Evolutionary conservation across 37 sponge, comb jelly and placozoan species (phyloP), one percentile per base, ranked within the genome.

Genomic region (Eunapius fragilis): DNA sequence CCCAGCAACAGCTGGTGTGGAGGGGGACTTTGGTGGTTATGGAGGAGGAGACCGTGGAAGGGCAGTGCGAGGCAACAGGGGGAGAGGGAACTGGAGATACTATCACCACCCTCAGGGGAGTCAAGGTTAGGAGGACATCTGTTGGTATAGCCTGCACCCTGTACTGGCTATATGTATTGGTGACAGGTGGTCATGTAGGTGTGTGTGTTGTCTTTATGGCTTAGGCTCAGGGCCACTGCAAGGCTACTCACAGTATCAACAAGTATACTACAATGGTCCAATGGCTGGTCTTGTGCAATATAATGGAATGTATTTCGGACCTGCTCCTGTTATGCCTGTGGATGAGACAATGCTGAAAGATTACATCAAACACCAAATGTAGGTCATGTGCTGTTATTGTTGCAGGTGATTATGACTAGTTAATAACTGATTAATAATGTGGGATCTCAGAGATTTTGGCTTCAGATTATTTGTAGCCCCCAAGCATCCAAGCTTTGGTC

Each of bases 321-420:
- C 85, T 50, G 91, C 91, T 34, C 32, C 49, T 17, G 68, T 93
- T 19, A 82, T 80, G 23, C 91, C 96, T 25, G 89, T 93, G 35
- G 96, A 96, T 70, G 91, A 93, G 4, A 82, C 70, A 30, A 91
- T 91, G 26, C 89, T 96, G 12, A 82, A 91, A 69, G 96, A 93
- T 31, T 90, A 88, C 86, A 89, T 96, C 69, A 90, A 83, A 58
- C 93, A 93, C 48, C 96, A 96, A 84, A 93, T 96, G 96, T 96
- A 71, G 84, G 95, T 78, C 25, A 69, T 14, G 32, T 77, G 78
- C 35, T 27, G 78, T 35, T 77, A 12, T 5, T 77, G 25, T 1
- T 1, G 5, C 9, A 12, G 4, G 13, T 36, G 14, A 36, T 45
- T 26, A 77, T 10, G 11, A 58, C 19, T 13, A 19, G 7, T 41